Base-by-base conservation (phyloP, 2,888 invertebrate genomes). In the Epinotia bilunana region DNA sequence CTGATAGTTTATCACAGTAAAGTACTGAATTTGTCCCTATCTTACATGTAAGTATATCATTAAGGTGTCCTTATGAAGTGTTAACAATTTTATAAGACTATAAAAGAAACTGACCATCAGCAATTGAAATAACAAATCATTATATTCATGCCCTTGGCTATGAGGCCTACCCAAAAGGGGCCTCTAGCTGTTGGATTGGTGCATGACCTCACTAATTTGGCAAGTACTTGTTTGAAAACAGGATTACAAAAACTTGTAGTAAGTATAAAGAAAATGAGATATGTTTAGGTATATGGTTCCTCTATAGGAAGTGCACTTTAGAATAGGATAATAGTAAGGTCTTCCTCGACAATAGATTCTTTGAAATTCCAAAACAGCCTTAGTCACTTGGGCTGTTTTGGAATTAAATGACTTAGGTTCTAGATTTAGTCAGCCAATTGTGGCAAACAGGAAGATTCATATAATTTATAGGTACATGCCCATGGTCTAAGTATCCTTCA, bases 161-260 rank as follows among this genome's bases (percentile, higher is more conserved):
- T 74, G 72, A 78, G 74, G 76, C 78, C 69, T 79, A 83, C 86
- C 86, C 83, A 80, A 78, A 77, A 77, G 82, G 79, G 46, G 86
- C 86, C 86, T 83, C 86, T 78, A 76, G 67, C 72, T 77, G 76
- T 70, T 77, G 76, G 78, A 78, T 81, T 79, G 77, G 79, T 78
- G 76, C 77, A 80, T 83, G 83, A 83, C 81, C 81, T 85, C 79
- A 79, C 79, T 68, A 79, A 73, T 74, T 78, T 76, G 67, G 75
- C 76, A 77, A 77, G 60, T 76, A 75, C 62, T 64, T 78, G 71
- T 61, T 33, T 63, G 46, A 57, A 43, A 63, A 72, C 72, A 71
- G 55, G 68, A 62, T 43, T 67, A 61, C 53, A 73, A 33, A 46
- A 60, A 67, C 11, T 11, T 23, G 20, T 23, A 46, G 28, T 55